phyloP scores from a whole-genome alignment of 30 jellyfish, hydroid and myxozoan genomes.

The Hydra vulgaris region DNA sequence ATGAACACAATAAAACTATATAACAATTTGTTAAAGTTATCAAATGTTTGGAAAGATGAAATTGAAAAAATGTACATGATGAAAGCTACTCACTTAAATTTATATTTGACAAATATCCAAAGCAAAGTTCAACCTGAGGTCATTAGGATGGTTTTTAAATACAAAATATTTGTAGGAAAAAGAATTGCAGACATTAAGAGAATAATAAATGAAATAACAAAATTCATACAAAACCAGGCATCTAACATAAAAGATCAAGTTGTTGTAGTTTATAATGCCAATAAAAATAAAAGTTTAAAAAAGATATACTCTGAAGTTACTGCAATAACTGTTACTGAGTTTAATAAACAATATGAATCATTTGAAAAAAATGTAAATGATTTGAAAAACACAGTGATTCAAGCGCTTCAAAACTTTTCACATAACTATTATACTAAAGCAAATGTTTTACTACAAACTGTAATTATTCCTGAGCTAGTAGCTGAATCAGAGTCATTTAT shows the following conservation, averaged over 20 bases:
- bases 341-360: slow-evolving; percentile 1
- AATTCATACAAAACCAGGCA: slow-evolving; percentile 16
- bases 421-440: slow-evolving; percentile 32
- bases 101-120: slow-evolving; percentile 27
- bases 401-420: background rate
- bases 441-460: slow-evolving; percentile 33
- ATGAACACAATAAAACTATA: slow-evolving; percentile 13
- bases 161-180: background rate
- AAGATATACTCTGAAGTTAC: slow-evolving; percentile 30
- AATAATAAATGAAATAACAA: slow-evolving; percentile 18
- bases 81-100: slow-evolving; percentile 17
- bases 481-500: slow-evolving; percentile 71
- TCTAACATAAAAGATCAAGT: slow-evolving; percentile 22
- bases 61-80: slow-evolving; percentile 34
- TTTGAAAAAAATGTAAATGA: background rate
- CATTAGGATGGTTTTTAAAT: slow-evolving; percentile 3
- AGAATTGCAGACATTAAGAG: background rate
- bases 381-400: slow-evolving; percentile 9
- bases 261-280: slow-evolving; percentile 33
- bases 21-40: slow-evolving; percentile 12
- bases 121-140: slow-evolving; percentile 30
- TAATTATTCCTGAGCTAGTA: slow-evolving; percentile 60
- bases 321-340: slow-evolving; percentile 1
- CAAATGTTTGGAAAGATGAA: slow-evolving; percentile 33
- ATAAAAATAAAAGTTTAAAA: slow-evolving; percentile 51